phyloP scores from a whole-genome alignment of 2,797 vertebrate genomes.

The Danio kyathit region DNA sequence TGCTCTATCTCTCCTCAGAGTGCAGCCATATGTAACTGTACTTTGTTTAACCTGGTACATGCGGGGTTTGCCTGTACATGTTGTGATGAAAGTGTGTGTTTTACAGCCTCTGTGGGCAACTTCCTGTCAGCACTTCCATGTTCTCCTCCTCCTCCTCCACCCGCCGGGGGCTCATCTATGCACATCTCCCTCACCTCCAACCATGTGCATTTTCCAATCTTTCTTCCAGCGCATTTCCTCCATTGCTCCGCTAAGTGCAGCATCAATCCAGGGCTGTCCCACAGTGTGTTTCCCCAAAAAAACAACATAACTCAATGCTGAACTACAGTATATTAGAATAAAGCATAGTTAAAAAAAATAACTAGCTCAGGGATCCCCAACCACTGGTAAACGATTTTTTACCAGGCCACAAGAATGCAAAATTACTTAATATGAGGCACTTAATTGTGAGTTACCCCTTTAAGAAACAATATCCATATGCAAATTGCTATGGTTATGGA shows the following conservation, averaged over 20 bases:
- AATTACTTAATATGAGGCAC: too few species aligned
- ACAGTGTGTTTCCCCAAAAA: too few species aligned
- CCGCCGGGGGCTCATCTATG: conserved; percentile 19
- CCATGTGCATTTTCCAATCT: conserved; percentile 29
- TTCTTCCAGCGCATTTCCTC: conserved; percentile 7
- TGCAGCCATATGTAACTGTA: conserved; percentile 25
- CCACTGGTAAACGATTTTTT: too few species aligned
- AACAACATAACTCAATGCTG: too few species aligned
- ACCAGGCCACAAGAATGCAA: too few species aligned
- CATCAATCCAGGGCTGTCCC: background rate
- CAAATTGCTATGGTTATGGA: too few species aligned
- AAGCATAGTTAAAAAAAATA: too few species aligned
- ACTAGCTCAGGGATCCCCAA: too few species aligned
- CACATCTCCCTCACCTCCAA: conserved; percentile 23
- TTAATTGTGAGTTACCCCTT: too few species aligned
- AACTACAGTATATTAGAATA: too few species aligned
- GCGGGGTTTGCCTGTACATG: conserved; percentile 55
- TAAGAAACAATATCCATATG: too few species aligned
- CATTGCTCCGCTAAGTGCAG: background rate
- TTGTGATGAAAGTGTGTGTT: conserved; percentile 55
- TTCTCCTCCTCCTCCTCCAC: conserved; percentile 33
- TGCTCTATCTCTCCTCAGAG: conserved; percentile 3
- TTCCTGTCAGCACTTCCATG: conserved; percentile 50
- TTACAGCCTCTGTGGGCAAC: conserved; percentile 45
- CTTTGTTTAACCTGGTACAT: conserved; percentile 42